Evolutionary conservation across 2,888 invertebrate species (phyloP).

Genomic region (Monochamus alternatus): DNA sequence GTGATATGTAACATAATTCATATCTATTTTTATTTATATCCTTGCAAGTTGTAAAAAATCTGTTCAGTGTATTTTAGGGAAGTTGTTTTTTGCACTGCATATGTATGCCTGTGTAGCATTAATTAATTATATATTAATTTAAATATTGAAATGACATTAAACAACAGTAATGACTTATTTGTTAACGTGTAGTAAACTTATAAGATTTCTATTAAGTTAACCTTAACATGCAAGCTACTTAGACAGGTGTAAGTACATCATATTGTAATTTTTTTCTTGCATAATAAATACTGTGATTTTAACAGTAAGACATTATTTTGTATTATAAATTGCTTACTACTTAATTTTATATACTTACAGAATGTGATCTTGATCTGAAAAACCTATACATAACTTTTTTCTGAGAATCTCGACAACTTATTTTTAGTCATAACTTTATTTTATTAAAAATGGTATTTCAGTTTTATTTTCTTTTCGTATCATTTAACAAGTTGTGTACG

Average conservation of each 20-base stretch:
- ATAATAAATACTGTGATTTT: slow-evolving; percentile 33
- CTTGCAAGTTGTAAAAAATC: slow-evolving; percentile 26
- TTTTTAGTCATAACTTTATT: no score
- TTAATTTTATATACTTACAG: slow-evolving; percentile 22
- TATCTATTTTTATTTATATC: slow-evolving; percentile 40
- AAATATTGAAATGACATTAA: slow-evolving; percentile 29
- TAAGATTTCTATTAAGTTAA: neutral
- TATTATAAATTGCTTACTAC: slow-evolving; percentile 11
- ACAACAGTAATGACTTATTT: slow-evolving; percentile 26
- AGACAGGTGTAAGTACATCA: slow-evolving; percentile 20
- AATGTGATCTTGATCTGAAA: neutral
- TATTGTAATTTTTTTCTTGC: slow-evolving; percentile 21
- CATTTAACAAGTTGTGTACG: no score
- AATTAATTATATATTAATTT: slow-evolving; percentile 15
- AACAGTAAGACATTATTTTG: slow-evolving; percentile 36
- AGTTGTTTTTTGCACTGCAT: slow-evolving; percentile 40
- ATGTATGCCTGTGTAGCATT: slow-evolving; percentile 39
- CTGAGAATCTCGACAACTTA: neutral
- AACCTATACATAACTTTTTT: neutral
- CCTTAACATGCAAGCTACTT: slow-evolving; percentile 6
- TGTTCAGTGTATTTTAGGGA: slow-evolving; percentile 38
- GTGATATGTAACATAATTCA: slow-evolving; percentile 49
- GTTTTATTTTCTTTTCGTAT: no score
- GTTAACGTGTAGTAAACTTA: neutral
- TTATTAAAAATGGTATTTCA: neutral